Percentiles rank a stretch among this genome's conserved stretches.
phyloP scores from a whole-genome alignment of 2,113 vertebrate genomes.

The Macroglossus sobrinus region DNA sequence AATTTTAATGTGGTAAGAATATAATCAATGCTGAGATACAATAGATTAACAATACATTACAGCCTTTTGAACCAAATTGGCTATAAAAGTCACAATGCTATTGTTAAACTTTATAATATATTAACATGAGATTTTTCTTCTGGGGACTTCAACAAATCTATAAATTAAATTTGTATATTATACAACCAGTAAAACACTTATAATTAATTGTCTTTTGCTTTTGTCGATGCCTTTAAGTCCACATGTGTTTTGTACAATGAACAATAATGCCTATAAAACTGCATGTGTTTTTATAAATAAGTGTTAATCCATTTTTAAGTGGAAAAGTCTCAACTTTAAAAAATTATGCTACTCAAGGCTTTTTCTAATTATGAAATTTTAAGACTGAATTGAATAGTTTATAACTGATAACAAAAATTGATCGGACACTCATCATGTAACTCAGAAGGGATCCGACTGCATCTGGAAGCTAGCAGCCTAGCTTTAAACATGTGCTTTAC shows the following conservation, averaged over 20 bases:
- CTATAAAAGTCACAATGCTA: not conserved
- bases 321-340: not conserved
- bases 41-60: not conserved
- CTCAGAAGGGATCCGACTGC: not conserved
- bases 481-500: not conserved
- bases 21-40: not conserved
- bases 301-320: not conserved
- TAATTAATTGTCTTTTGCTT: not conserved
- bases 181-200: not conserved
- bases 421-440: not conserved
- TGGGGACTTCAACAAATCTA: not conserved
- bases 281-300: not conserved
- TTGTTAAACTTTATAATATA: slow-evolving; percentile 1
- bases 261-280: not conserved
- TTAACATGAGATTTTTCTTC: not conserved
- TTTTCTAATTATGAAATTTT: not conserved
- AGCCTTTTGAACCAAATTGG: not conserved
- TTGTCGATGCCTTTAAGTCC: not conserved
- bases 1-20: not conserved
- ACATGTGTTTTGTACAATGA: not conserved
- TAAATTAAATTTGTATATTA: not conserved
- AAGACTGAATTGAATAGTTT: not conserved
- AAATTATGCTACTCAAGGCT: not conserved
- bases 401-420: not conserved
- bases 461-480: not conserved